These are phyloP conservation scores for Creontiades dilutus DNA, from an alignment of 2,888 invertebrate species.

Conservation along the genomic window DNA sequence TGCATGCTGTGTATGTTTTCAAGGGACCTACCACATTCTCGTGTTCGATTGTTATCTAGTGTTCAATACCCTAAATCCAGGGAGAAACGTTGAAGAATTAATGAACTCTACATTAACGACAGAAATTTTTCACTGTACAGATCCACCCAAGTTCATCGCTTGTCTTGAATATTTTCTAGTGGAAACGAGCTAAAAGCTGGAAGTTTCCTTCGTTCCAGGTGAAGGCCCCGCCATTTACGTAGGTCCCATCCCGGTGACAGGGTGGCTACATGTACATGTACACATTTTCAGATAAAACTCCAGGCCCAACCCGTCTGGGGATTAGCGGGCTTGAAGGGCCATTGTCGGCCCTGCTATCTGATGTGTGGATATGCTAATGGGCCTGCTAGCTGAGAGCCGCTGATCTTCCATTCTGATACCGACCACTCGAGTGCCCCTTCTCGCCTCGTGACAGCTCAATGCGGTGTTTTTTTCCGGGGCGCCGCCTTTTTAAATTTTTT, in stretches of 20 bases:
- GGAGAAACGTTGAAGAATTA: too few species aligned
- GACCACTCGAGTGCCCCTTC: constrained; percentile 54
- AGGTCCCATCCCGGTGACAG: constrained; percentile 12
- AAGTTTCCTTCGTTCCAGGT: background rate
- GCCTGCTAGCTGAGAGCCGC: background rate
- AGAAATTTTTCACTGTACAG: too few species aligned
- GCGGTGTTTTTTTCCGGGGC: constrained; percentile 6
- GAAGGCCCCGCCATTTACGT: constrained; percentile 12
- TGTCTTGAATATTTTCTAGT: too few species aligned
- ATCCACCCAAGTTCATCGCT: too few species aligned
- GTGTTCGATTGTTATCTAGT: too few species aligned
- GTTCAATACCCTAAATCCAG: too few species aligned
- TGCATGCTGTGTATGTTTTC: too few species aligned
- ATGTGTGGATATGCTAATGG: constrained; percentile 61
- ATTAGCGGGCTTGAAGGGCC: constrained; percentile 48
- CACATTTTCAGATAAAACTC: constrained; percentile 35
- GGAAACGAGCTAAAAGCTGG: too few species aligned
- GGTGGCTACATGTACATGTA: background rate
- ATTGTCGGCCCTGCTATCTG: constrained; percentile 43
- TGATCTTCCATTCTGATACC: constrained; percentile 42
- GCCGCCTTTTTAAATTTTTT: background rate
- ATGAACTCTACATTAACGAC: too few species aligned
- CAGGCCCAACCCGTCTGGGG: constrained; percentile 23
- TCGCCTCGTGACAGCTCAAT: constrained; percentile 47
- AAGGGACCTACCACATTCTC: too few species aligned